A percentile compares a stretch with the other conserved stretches of the same genome.
Conservation (phyloP, 2,888 invertebrate species). For the Mimas tiliae region DNA sequence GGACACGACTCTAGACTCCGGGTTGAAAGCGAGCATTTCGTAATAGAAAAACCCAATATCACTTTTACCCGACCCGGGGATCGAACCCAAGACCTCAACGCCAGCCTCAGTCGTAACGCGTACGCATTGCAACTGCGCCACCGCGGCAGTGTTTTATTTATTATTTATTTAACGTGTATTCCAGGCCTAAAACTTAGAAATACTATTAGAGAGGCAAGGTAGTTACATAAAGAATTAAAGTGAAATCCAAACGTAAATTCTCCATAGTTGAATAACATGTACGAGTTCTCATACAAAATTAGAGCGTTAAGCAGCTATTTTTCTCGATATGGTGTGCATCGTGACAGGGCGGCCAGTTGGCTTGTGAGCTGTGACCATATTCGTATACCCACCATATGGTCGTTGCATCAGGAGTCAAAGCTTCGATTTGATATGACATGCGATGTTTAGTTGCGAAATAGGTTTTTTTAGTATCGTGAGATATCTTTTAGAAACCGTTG, state of each 20-base stretch:
- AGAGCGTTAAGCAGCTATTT: slow-evolving; percentile 15
- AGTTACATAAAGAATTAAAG: slow-evolving; percentile 15
- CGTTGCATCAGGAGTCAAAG: slow-evolving; percentile 26
- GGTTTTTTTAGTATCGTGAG: neutral
- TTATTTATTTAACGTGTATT: no score
- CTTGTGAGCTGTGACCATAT: slow-evolving; percentile 32
- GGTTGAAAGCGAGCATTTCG: no score
- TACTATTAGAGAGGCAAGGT: neutral
- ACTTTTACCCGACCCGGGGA: no score
- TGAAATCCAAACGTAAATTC: slow-evolving; percentile 4
- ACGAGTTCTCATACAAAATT: slow-evolving; percentile 12
- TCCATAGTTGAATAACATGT: slow-evolving; percentile 7
- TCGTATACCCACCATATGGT: slow-evolving; percentile 24
- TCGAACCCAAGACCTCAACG: no score
- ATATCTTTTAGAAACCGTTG: neutral
- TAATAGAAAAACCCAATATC: no score
- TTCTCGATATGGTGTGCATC: slow-evolving; percentile 18
- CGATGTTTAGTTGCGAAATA: slow-evolving; percentile 10
- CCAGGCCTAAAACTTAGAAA: no score
- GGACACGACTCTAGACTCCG: no score
- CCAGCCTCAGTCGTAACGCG: no score
- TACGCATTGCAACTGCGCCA: no score
- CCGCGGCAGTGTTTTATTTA: no score
- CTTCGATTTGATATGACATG: slow-evolving; percentile 1
- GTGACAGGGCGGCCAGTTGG: slow-evolving; percentile 23